Conservation (phyloP, 2,113 vertebrate species). For the Anolis carolinensis region DNA sequence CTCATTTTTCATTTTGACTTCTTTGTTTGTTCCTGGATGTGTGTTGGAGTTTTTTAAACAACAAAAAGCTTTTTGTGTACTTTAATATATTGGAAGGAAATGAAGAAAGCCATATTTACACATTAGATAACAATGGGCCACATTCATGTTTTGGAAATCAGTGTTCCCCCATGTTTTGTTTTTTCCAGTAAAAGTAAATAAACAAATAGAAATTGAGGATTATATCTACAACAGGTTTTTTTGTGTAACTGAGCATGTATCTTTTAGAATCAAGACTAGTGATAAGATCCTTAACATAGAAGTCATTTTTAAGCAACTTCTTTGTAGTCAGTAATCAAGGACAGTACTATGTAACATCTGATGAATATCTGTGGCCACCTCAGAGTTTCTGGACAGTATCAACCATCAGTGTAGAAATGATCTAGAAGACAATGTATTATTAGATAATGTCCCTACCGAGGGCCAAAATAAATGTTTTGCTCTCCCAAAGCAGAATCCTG, state of each 20-base stretch:
- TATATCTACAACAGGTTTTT: rapidly evolving
- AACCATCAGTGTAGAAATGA: too few relatives aligned
- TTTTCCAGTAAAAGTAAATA: constrained; percentile 38
- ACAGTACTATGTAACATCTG: background rate
- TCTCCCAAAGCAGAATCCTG: too few relatives aligned
- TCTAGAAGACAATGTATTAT: too few relatives aligned
- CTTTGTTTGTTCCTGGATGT: background rate
- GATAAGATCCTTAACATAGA: background rate
- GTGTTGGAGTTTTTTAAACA: constrained; percentile 28
- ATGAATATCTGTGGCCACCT: background rate
- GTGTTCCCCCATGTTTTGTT: constrained; percentile 49
- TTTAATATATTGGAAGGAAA: constrained; percentile 35
- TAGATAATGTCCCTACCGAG: too few relatives aligned
- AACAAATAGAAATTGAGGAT: constrained; percentile 20
- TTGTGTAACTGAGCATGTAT: background rate
- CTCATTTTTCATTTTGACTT: constrained; percentile 61
- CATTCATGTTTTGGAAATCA: constrained; percentile 59
- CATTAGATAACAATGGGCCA: constrained; percentile 19
- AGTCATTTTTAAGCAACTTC: background rate
- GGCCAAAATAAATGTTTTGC: too few relatives aligned
- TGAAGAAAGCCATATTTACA: constrained; percentile 3
- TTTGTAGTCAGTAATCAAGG: background rate
- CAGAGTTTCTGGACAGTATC: too few relatives aligned
- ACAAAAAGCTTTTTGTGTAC: constrained; percentile 46
- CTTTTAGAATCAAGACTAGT: background rate